Evolutionary conservation across 2,888 invertebrate species (phyloP), one percentile per base, ranked within the genome.

Genomic region (Macropis europaea): DNA sequence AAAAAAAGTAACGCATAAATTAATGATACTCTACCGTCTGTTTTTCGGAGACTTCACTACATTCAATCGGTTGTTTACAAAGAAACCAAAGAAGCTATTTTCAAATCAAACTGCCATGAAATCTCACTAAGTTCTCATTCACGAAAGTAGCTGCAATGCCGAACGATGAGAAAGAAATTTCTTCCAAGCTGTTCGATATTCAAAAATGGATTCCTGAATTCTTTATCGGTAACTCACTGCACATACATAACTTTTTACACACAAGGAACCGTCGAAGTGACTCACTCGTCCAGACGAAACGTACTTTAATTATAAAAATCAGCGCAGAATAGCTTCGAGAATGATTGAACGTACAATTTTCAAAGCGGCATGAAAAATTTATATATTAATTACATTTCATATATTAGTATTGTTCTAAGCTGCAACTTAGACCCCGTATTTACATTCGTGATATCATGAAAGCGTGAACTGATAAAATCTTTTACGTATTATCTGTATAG

Each of bases 201-300:
- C 36, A 34, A n/a, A 47, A 68, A 50, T 73, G 75, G 64, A 82
- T 83, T 19, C 75, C 79, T 52, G 78, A 70, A 60, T 80, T 82
- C 50, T 30, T 17, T 1, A 73, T 78, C 40, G 79, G 83, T 80
- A 76, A 83, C 19, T 45, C 0, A 36, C 34, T 47, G 28, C 11
- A n/a, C n/a, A n/a, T n/a, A n/a, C n/a, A n/a, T n/a, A n/a, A n/a
- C 1, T 30, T 6, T 52, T 38, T 42, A 7, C 24, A 45, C 7
- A 4, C 3, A 47, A 32, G 32, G 28, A 24, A 11, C 3, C n/a
- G n/a, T n/a, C n/a, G 17, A 40, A 61, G 24, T 26, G 43, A 61
- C n/a, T 2, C 15, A 15, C 22, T 17, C n/a, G 30, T 40, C 3
- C 48, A 22, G n/a, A 53, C n/a, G 11, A 15, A 48, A 63, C 15